phyloP scores from a whole-genome alignment of 2,113 vertebrate species.

The Hemicordylus capensis region DNA sequence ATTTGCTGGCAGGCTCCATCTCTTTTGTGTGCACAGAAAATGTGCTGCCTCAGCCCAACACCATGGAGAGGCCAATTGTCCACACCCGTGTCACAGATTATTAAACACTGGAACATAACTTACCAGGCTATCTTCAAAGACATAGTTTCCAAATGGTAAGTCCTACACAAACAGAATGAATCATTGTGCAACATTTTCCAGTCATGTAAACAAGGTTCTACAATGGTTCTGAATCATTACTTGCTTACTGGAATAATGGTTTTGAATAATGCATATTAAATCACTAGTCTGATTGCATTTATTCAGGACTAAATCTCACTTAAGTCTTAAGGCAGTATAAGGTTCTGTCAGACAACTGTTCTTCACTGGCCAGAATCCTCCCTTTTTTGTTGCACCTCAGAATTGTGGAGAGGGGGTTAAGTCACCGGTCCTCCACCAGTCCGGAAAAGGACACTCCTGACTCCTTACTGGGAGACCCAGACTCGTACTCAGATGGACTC shows the following conservation, averaged over 20 bases:
- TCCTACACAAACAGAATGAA: constrained; percentile 40
- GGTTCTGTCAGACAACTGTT: too few species aligned
- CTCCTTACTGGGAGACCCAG: too few species aligned
- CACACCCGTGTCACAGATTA: not conserved
- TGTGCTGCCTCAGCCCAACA: not conserved
- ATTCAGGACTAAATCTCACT: not conserved
- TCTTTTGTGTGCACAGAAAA: not conserved
- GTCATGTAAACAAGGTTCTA: not conserved
- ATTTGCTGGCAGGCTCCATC: not conserved
- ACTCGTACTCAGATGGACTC: too few species aligned
- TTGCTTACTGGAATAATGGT: not conserved
- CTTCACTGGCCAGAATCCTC: too few species aligned
- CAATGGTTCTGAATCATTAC: not conserved
- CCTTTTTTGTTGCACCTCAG: too few species aligned
- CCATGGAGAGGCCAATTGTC: not conserved
- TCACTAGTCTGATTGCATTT: not conserved
- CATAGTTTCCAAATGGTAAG: constrained; percentile 12
- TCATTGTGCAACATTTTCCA: not conserved
- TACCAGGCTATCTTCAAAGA: constrained; percentile 20
- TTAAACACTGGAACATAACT: constrained; percentile 1
- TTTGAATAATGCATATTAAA: not conserved
- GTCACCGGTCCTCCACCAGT: too few species aligned
- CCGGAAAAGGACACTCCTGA: too few species aligned
- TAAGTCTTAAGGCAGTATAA: not conserved
- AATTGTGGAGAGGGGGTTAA: too few species aligned